Percentiles rank a stretch among this genome's conserved stretches.
Evolutionary conservation across 1,140 invertebrate genomes (phyloP).

Genomic region (Drosophila mayri): DNA sequence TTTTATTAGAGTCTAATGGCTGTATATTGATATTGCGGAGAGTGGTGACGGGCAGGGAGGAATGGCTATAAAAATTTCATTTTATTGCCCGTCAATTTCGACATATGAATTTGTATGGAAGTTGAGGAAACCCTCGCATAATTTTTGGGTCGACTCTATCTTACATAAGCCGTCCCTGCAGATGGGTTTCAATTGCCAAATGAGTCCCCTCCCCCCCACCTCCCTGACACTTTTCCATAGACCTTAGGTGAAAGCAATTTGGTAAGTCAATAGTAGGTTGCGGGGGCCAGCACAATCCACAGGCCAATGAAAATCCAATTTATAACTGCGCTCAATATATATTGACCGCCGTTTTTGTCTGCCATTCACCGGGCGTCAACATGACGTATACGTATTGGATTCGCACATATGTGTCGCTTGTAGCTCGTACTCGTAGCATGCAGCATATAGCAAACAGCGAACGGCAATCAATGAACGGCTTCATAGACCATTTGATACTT

Average conservation of each 20-base stretch:
- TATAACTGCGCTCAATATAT: constrained; percentile 27
- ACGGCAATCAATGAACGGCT: constrained; percentile 60
- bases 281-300: not conserved
- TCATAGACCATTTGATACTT: constrained; percentile 73
- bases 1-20: constrained; percentile 62
- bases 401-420: constrained; percentile 35
- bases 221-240: not conserved
- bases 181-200: constrained; percentile 33
- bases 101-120: constrained; percentile 58
- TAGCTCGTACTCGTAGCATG: constrained; percentile 5
- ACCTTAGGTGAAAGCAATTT: constrained; percentile 37
- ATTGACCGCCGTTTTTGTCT: constrained; percentile 31
- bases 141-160: constrained; percentile 25
- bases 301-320: constrained; percentile 47
- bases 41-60: not conserved
- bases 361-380: constrained; percentile 43
- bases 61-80: constrained; percentile 68
- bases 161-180: not conserved
- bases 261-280: constrained; percentile 42
- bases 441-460: not conserved
- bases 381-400: constrained; percentile 52
- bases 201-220: not conserved
- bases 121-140: constrained; percentile 24
- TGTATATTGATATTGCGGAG: constrained; percentile 67
- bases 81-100: constrained; percentile 69